Conservation (phyloP, 1,140 invertebrate genomes). For the Bombus confusus region DNA sequence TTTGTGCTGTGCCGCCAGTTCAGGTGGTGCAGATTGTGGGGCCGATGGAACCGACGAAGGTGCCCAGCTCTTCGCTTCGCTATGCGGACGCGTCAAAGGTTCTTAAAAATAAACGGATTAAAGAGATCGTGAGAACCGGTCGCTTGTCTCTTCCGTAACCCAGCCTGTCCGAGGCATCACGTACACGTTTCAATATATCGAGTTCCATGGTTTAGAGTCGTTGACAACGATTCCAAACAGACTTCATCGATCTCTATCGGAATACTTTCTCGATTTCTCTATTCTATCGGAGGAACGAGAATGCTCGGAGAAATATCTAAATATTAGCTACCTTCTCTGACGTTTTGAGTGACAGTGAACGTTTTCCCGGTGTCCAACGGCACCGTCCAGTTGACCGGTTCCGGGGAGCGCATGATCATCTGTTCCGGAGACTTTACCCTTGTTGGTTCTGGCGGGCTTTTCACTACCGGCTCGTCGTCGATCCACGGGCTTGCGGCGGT, state of each 20-base stretch:
- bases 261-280: too few relatives aligned
- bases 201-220: too few relatives aligned
- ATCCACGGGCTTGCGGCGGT: constrained; percentile 82
- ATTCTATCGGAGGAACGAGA: too few relatives aligned
- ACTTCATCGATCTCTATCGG: too few relatives aligned
- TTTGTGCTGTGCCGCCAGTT: constrained; percentile 84
- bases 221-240: too few relatives aligned
- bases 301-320: not conserved
- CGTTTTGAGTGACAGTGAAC: constrained; percentile 95
- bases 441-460: constrained; percentile 95
- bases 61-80: constrained; percentile 87
- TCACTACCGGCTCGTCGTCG: constrained; percentile 88
- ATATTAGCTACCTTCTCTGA: constrained; percentile 89
- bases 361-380: constrained; percentile 95
- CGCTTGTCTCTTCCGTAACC: too few relatives aligned
- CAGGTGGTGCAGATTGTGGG: constrained; percentile 86
- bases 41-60: constrained; percentile 85
- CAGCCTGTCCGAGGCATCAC: too few relatives aligned
- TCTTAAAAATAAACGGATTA: constrained; percentile 53
- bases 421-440: constrained; percentile 96
- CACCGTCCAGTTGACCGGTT: constrained; percentile 97
- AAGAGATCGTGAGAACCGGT: not conserved
- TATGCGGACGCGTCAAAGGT: constrained; percentile 85
- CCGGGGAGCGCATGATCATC: constrained; percentile 94
- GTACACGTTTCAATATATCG: too few relatives aligned